Percentiles rank a stretch among this genome's conserved stretches.
Evolutionary conservation across 1,140 invertebrate genomes (phyloP).

Genomic region (Druon quercuslanigerum): DNA sequence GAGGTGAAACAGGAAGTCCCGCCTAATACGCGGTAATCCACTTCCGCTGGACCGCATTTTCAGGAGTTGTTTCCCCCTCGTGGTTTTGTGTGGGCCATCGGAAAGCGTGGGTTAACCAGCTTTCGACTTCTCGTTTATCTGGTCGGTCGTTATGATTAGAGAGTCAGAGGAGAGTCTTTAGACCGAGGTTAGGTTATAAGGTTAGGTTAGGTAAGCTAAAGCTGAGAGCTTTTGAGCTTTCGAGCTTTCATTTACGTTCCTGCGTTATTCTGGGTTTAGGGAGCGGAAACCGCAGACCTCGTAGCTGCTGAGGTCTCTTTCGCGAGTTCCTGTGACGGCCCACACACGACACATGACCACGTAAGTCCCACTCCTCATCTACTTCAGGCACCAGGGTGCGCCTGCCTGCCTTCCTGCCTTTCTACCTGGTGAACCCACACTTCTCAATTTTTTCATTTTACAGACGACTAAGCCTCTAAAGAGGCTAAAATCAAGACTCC

Average conservation of each 20-base stretch:
- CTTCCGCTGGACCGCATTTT: no score
- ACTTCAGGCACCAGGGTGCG: background rate
- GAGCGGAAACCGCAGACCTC: conserved; percentile 24
- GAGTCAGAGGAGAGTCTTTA: background rate
- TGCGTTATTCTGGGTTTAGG: background rate
- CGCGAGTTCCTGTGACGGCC: conserved; percentile 17
- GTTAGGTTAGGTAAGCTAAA: conserved; percentile 16
- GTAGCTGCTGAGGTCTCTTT: background rate
- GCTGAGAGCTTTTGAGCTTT: conserved; percentile 17
- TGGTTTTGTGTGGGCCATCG: conserved; percentile 6
- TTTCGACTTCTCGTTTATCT: conserved; percentile 24
- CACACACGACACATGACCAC: background rate
- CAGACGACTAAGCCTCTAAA: background rate
- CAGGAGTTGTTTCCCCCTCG: background rate
- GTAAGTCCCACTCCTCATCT: background rate
- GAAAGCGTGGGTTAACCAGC: conserved; percentile 27
- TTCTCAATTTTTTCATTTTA: background rate
- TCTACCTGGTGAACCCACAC: background rate
- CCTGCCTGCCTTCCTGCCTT: background rate
- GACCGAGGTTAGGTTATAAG: conserved; percentile 11
- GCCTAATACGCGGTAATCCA: no score
- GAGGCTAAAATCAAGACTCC: no score
- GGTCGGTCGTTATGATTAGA: conserved; percentile 12
- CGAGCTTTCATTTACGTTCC: conserved; percentile 22
- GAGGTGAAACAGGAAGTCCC: no score